A percentile compares a stretch with the other conserved stretches of the same genome.
Conservation (phyloP, 2,888 invertebrate species). For the Antheraea yamamai region DNA sequence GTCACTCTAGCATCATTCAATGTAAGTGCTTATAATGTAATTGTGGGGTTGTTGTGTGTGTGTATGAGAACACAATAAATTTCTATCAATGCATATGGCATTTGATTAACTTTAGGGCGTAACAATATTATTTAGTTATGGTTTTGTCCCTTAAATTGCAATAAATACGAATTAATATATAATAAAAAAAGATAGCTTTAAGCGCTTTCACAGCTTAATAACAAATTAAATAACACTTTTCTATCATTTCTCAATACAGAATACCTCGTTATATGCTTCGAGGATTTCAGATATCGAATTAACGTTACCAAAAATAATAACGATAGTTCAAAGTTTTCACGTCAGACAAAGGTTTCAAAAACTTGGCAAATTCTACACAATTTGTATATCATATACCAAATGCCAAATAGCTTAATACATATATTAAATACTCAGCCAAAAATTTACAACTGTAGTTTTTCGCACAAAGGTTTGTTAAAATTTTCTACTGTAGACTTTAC, state of each 20-base stretch:
- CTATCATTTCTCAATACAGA: neutral
- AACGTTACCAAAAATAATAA: neutral
- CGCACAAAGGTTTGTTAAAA: neutral
- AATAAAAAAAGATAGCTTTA: neutral
- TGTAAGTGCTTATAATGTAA: no score
- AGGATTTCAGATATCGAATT: neutral
- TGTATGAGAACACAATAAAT: no score
- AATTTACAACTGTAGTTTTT: neutral
- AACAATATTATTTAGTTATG: neutral
- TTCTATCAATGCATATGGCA: no score
- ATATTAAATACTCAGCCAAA: neutral
- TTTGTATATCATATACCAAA: no score
- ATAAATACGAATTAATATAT: neutral
- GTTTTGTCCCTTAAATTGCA: neutral
- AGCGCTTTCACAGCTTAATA: no score
- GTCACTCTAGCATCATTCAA: no score
- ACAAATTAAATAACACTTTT: no score
- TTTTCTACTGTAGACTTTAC: neutral
- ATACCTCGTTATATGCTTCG: neutral
- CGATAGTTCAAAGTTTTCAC: neutral
- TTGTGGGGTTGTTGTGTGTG: no score
- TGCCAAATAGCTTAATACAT: neutral
- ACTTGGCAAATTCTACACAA: neutral
- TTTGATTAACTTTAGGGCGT: no score
- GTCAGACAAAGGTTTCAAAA: neutral